phyloP scores from a whole-genome alignment of 1,140 invertebrate species.

The Sarcophaga peregrina region DNA sequence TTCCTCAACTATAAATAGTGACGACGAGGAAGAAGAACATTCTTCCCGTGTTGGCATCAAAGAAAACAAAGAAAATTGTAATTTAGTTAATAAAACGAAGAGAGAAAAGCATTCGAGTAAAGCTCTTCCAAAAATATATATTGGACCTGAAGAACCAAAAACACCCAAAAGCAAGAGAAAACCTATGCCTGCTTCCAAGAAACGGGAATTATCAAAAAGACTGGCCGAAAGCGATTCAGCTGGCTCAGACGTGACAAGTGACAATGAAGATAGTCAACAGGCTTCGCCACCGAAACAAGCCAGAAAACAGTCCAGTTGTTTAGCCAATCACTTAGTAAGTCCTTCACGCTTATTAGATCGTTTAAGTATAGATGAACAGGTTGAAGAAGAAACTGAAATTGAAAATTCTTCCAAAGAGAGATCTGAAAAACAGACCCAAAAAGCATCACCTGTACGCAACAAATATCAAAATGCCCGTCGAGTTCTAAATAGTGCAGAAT shows the following conservation, averaged over 20 bases:
- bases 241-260: constrained; percentile 17
- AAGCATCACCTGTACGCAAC: constrained; percentile 45
- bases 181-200: constrained; percentile 42
- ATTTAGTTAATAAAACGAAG: constrained; percentile 55
- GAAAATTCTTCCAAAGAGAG: neutral
- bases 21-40: constrained; percentile 54
- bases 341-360: constrained; percentile 59
- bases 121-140: neutral
- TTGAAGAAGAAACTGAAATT: constrained; percentile 41
- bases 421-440: neutral
- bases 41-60: constrained; percentile 48
- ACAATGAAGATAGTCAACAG: constrained; percentile 20
- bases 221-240: constrained; percentile 33
- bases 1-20: constrained; percentile 47
- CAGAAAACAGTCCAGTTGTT: neutral
- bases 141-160: constrained; percentile 47
- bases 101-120: neutral
- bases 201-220: constrained; percentile 23
- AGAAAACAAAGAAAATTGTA: constrained; percentile 62
- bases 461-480: constrained; percentile 72
- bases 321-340: constrained; percentile 56
- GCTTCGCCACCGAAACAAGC: constrained; percentile 60
- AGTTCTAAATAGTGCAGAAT: constrained; percentile 78
- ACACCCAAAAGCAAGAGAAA: constrained; percentile 60
- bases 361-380: constrained; percentile 62